Conservation (phyloP, 2,797 vertebrate species). For the Tangara arthus region DNA sequence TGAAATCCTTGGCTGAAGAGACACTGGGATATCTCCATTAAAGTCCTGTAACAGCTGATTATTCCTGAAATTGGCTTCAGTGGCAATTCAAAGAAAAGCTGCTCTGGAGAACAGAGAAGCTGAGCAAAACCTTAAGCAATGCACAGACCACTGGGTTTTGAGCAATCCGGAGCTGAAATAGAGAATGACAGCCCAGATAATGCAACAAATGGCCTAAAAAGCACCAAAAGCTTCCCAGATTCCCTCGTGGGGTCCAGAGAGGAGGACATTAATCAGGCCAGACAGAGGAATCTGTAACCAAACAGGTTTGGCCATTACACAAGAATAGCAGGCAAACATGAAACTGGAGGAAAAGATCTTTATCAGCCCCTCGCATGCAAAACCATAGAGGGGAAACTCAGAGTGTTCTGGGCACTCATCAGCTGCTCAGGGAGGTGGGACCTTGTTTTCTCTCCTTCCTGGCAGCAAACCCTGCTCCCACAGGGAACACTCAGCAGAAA, state of each 20-base stretch:
- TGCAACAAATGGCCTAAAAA: constrained; percentile 41
- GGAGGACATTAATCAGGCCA: constrained; percentile 28
- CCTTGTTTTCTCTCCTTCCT: not conserved
- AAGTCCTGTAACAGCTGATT: not conserved
- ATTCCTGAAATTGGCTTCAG: not conserved
- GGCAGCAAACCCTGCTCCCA: not conserved
- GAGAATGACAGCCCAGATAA: constrained; percentile 36
- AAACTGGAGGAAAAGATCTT: constrained; percentile 53
- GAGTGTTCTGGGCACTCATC: not conserved
- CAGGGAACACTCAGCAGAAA: not conserved
- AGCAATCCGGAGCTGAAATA: not conserved
- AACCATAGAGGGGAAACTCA: not conserved
- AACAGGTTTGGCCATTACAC: constrained; percentile 50
- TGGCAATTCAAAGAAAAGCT: not conserved
- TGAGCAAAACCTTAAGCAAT: not conserved
- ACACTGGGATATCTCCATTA: not conserved
- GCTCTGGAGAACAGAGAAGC: not conserved
- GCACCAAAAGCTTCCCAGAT: constrained; percentile 24
- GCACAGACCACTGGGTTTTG: not conserved
- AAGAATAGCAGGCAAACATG: constrained; percentile 40
- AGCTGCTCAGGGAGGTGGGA: not conserved
- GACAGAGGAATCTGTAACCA: constrained; percentile 44
- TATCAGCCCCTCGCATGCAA: constrained; percentile 31
- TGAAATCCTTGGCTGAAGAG: not conserved
- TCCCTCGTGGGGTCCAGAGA: constrained; percentile 9